A percentile compares a stretch with the other conserved stretches of the same genome.
Conservation (phyloP, 2,888 invertebrate genomes). For the Siphlonurus alternatus region DNA sequence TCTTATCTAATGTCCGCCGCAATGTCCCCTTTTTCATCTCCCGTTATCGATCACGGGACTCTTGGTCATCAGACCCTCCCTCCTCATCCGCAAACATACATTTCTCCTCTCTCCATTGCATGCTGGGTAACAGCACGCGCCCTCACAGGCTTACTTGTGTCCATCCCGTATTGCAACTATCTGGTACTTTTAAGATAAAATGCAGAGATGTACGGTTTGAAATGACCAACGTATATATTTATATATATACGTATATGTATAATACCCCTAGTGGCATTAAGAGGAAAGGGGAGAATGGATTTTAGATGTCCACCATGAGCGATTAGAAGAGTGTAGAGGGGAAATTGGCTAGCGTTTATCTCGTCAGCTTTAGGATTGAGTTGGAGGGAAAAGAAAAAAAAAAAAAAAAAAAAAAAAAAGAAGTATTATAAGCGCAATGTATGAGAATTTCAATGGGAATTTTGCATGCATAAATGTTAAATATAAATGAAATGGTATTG, state of each 20-base stretch:
- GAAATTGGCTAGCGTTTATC: background rate
- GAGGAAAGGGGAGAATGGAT: background rate
- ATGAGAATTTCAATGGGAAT: no score
- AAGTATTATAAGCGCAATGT: no score
- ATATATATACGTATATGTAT: no score
- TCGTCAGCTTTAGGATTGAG: background rate
- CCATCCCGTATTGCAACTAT: no score
- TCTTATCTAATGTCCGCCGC: background rate
- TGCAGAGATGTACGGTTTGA: background rate
- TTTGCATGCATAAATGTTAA: no score
- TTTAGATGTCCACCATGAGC: background rate
- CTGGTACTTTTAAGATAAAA: no score
- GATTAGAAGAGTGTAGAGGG: background rate
- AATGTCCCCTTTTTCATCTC: background rate
- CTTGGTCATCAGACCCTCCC: background rate
- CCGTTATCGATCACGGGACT: background rate
- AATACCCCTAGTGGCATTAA: no score
- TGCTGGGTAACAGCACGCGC: background rate
- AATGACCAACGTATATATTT: background rate
- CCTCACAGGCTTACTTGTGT: no score
- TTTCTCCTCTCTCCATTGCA: background rate
- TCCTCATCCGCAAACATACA: no score
- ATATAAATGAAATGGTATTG: no score
- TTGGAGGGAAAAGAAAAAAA: background rate
- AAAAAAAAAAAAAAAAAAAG: background rate